These are phyloP conservation scores for Drosophila subsilvestris DNA, from an alignment of 2,888 invertebrate species.

Conservation along the genomic window DNA sequence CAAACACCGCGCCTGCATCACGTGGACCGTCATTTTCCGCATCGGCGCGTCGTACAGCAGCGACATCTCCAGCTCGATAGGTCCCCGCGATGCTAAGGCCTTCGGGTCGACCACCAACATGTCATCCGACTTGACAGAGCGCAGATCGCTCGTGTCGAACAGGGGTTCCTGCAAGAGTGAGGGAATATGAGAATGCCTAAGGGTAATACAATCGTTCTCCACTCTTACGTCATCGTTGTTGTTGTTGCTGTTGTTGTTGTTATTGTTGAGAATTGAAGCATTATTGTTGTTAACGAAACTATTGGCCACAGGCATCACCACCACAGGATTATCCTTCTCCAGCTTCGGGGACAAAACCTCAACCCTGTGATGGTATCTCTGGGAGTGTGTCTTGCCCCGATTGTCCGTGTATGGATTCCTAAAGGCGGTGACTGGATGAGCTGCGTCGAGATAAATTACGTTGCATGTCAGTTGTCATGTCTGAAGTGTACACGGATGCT, in stretches of 20 bases:
- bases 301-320: conserved; percentile 85
- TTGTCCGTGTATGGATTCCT: conserved; percentile 88
- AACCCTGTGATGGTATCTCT: conserved; percentile 73
- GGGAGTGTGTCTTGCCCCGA: conserved; percentile 76
- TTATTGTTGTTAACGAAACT: conserved; percentile 85
- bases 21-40: conserved; percentile 95
- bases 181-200: neutral
- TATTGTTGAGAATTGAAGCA: conserved; percentile 77
- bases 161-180: conserved; percentile 81
- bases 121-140: conserved; percentile 83
- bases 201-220: neutral
- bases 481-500: neutral
- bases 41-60: conserved; percentile 95
- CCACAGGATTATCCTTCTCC: conserved; percentile 79
- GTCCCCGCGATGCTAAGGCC: conserved; percentile 87
- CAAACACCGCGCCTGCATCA: conserved; percentile 93
- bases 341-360: conserved; percentile 60
- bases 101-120: conserved; percentile 84
- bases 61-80: conserved; percentile 90
- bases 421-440: conserved; percentile 81
- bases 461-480: neutral
- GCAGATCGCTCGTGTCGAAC: conserved; percentile 84
- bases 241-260: conserved; percentile 82
- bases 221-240: conserved; percentile 88
- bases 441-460: conserved; percentile 18